Base-by-base conservation (phyloP, 2,888 invertebrate genomes). In the Papilio elwesi region DNA sequence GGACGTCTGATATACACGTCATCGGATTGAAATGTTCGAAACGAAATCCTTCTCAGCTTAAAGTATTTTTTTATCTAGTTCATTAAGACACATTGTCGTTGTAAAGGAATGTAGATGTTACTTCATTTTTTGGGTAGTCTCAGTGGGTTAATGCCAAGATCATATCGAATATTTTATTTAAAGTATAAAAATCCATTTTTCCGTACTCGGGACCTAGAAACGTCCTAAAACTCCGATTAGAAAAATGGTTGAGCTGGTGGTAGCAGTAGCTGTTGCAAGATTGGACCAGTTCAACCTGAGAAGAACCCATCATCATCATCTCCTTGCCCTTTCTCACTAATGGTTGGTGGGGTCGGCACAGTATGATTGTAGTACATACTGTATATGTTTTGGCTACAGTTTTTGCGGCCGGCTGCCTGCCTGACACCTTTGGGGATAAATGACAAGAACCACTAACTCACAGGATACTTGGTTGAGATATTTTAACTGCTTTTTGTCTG, bases 1-100 rank as follows among this genome's bases (percentile, higher is more conserved):
- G 62, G 47, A 67, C 70, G 13, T 70, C 64, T 64, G 73, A 69
- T 69, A 73, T 64, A 69, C 73, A 73, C 70, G 73, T 73, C 70
- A 70, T 51, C 51, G 47, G 69, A 66, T 66, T 62, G 70, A 70
- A 70, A 70, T 66, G 70, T 66, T 70, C 26, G 59, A 70, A 59
- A 57, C 10, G 64, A 43, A 43, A 65, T 43, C 26, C 8, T 51
- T 65, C 16, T 26, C 26, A 57, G 55, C 26, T 59, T 48, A 62
- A 47, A 26, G 43, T 43, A 43, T 47, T 53, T 47, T 63, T 68
- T 68, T 73, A 64, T 73, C 13, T 62, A n/a, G 13, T 55, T 68
- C 73, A 65, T 73, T 65, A 73, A 57, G 57, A 51, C 8, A 51
- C 49, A 70, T 70, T 65, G 64, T 59, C 11, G 26, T 10, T 8